Percentiles rank a stretch among this genome's conserved stretches.
These are phyloP conservation scores for Cairina moschata DNA, from an alignment of 2,113 vertebrate species.

Conservation along the genomic window DNA sequence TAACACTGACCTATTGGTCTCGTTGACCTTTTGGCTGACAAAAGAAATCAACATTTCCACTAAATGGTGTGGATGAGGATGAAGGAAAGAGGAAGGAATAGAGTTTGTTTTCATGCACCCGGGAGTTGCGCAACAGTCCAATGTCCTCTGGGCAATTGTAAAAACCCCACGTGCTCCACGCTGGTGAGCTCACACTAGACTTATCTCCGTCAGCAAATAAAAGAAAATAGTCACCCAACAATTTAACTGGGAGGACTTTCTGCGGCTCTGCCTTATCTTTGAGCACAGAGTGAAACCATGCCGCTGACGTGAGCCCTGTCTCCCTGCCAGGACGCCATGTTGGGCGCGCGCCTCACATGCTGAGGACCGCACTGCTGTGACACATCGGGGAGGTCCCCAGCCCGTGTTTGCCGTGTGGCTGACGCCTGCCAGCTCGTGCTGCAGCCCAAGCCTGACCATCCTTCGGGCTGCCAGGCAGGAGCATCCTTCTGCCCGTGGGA, in stretches of 20 bases:
- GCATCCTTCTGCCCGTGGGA: background rate
- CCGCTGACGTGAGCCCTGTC: accelerated
- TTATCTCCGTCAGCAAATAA: background rate
- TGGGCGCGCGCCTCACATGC: accelerated
- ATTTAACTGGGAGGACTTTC: background rate
- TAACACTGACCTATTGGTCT: background rate
- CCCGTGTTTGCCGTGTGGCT: accelerated
- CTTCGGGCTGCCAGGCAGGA: accelerated
- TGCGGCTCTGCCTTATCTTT: background rate
- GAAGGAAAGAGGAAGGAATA: background rate
- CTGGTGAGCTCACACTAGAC: background rate
- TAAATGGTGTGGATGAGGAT: background rate
- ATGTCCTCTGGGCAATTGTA: background rate
- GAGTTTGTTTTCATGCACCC: background rate
- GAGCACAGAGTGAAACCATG: background rate
- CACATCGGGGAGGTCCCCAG: accelerated
- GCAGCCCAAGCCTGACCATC: background rate
- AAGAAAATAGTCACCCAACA: background rate
- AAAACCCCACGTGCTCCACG: background rate
- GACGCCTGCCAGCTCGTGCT: background rate
- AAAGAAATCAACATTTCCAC: background rate
- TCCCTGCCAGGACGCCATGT: accelerated
- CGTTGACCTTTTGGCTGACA: too few species aligned
- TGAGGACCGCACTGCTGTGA: background rate
- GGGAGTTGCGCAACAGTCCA: background rate